These are phyloP conservation scores for Cydia splendana DNA, from an alignment of 1,140 invertebrate species.

Conservation along the genomic window DNA sequence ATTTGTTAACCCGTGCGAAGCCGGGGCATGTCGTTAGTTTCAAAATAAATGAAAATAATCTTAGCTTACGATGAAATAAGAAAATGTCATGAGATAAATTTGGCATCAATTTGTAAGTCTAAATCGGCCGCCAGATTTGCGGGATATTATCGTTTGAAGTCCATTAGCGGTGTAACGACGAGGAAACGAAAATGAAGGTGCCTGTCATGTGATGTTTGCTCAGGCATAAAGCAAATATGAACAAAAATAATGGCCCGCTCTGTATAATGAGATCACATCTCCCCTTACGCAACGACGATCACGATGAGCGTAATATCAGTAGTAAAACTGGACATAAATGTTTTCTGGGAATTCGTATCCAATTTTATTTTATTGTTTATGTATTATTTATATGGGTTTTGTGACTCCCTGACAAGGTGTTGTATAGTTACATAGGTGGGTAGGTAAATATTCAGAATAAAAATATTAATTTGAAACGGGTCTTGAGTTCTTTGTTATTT, in stretches of 20 bases:
- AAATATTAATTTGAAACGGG: no score
- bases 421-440: no score
- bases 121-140: background rate
- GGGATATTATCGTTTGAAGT: slow-evolving; percentile 15
- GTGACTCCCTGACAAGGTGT: background rate
- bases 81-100: no score
- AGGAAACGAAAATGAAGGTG: slow-evolving; percentile 26
- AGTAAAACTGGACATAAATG: slow-evolving; percentile 9
- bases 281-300: slow-evolving; percentile 10
- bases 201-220: slow-evolving; percentile 24
- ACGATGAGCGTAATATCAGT: slow-evolving; percentile 2
- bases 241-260: slow-evolving; percentile 24
- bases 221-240: slow-evolving; percentile 30
- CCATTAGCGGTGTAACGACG: slow-evolving; percentile 9
- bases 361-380: background rate
- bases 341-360: background rate
- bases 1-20: no score
- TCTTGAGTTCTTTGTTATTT: no score
- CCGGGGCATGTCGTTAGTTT: no score
- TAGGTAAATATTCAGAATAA: no score
- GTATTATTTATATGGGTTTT: slow-evolving; percentile 9
- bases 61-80: no score
- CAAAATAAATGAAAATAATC: no score
- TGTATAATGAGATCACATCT: slow-evolving; percentile 32
- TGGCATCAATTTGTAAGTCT: no score